Conservation (phyloP, 2,888 invertebrate genomes). For the Petrolisthes manimaculis region DNA sequence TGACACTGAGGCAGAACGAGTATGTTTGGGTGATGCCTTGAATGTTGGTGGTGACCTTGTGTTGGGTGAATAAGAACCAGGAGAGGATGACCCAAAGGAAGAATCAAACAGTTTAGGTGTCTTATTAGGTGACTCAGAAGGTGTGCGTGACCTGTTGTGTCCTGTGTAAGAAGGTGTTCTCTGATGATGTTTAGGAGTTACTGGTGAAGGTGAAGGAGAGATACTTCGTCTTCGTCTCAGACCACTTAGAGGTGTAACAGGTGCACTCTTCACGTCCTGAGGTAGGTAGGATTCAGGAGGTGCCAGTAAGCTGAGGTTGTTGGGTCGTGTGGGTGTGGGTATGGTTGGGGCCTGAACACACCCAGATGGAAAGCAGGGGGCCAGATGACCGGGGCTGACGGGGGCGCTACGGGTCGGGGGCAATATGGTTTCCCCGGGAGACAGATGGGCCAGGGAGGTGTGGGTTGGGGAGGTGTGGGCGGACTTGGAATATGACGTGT, state of each 20-base stretch:
- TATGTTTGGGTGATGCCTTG: conserved; percentile 5
- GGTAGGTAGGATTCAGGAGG: neutral
- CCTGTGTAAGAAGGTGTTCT: neutral
- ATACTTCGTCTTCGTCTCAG: neutral
- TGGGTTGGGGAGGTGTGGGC: neutral
- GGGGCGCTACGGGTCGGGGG: conserved; percentile 33
- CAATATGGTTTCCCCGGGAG: neutral
- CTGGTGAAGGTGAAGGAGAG: neutral
- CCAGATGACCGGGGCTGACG: conserved; percentile 7
- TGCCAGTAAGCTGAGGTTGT: conserved; percentile 31
- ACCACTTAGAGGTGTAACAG: conserved; percentile 1
- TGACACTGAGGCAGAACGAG: neutral
- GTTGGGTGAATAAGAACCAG: too few relatives aligned
- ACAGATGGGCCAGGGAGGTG: conserved; percentile 8
- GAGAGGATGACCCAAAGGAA: neutral
- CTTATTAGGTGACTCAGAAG: neutral
- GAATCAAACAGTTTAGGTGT: neutral
- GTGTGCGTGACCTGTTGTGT: conserved; percentile 9
- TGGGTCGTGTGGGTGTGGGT: conserved; percentile 7
- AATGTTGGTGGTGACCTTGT: neutral
- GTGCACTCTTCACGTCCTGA: conserved; percentile 9
- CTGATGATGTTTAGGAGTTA: neutral
- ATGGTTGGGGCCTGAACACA: neutral
- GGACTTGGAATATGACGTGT: conserved; percentile 7
- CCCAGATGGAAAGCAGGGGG: neutral